Evolutionary conservation across 2,888 invertebrate species (phyloP), one percentile per base, ranked within the genome.

Genomic region (Patella caerulea): DNA sequence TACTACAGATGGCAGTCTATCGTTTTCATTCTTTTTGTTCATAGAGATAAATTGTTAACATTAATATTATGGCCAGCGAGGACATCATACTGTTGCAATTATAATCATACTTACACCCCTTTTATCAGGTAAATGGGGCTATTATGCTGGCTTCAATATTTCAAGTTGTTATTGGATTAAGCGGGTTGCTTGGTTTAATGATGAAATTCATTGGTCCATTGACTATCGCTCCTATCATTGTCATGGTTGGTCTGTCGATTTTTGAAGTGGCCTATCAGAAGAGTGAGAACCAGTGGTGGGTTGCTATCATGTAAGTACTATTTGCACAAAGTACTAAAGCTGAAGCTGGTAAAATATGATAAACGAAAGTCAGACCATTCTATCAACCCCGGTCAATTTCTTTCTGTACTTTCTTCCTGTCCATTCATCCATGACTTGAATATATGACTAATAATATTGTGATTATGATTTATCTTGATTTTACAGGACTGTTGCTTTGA

Each of bases 231-330:
- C 96, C 96, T 0, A 96, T 96, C 0, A 96, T 97, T 12, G 94
- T 95, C 0, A 92, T 96, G 77, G 95, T 96, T 79, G 96, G 96
- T 0, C 91, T 97, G 15, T 95, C 96, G 0, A 92, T 97, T 71
- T 96, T 96, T 89, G 94, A 95, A 88, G 95, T 95, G 90, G 96
- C 96, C 0, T 95, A 95, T 0, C 93, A 93, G 0, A 95, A 95
- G 5, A 95, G 96, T 0, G 94, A 96, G 0, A 94, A 94, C 87
- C 95, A 96, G 84, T 96, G 96, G 96, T 95, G 95, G n/a, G 94
- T 96, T 77, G 95, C 96, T 0, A 93, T 94, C 24, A 94, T 95
- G 96, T 96, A 91, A 93, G 94, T 90, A 65, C 24, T 15, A 15
- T 72, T 24, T 52, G n/a, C 2, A 14, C 52, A 15, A 56, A 56